phyloP scores from a whole-genome alignment of 2,797 vertebrate genomes.

The Falco naumanni region DNA sequence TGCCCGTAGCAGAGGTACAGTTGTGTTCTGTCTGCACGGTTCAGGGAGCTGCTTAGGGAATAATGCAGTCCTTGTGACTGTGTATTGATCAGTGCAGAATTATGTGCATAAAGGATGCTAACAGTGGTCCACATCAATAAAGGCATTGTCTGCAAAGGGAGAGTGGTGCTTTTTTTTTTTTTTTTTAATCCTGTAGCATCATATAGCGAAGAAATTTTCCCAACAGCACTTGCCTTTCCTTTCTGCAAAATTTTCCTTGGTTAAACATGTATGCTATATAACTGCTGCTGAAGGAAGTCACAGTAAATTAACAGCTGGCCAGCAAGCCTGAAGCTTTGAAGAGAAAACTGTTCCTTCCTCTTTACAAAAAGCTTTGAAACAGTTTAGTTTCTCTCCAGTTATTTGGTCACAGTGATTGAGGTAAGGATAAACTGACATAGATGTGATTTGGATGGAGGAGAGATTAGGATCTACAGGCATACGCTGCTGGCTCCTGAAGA shows the following conservation, averaged over 20 bases:
- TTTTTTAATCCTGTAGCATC: background rate
- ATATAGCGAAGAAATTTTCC: background rate
- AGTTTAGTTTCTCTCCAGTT: background rate
- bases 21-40: background rate
- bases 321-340: background rate
- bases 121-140: background rate
- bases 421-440: background rate
- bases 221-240: background rate
- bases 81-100: background rate
- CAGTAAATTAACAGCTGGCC: background rate
- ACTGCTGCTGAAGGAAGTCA: background rate
- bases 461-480: background rate
- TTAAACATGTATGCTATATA: background rate
- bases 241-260: background rate
- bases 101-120: fast-evolving
- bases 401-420: background rate
- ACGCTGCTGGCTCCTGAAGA: background rate
- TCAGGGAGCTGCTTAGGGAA: background rate
- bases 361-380: background rate
- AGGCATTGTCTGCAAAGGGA: background rate
- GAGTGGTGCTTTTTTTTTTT: background rate
- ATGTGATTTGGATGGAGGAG: background rate
- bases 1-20: background rate
- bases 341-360: background rate
- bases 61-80: background rate